Evolutionary conservation across 2,888 invertebrate species (phyloP).

Genomic region (Drosophila infuscata): DNA sequence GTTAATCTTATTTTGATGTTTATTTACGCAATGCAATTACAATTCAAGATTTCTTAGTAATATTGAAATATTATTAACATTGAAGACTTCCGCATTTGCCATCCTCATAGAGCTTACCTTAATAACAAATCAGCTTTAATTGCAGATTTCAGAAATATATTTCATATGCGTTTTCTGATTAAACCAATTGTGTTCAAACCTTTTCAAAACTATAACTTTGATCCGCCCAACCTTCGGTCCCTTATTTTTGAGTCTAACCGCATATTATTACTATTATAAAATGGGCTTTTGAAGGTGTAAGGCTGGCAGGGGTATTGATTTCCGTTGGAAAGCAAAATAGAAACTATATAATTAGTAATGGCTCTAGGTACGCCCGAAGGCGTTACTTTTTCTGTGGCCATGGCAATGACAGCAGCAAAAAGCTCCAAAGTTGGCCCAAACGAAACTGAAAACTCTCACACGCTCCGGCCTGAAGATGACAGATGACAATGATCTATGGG

Average conservation of each 20-base stretch:
- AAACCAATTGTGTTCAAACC: constrained; percentile 17
- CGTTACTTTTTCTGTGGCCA: constrained; percentile 50
- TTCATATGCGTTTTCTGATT: constrained; percentile 14
- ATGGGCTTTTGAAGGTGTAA: constrained; percentile 28
- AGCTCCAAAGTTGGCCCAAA: constrained; percentile 45
- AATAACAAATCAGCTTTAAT: constrained; percentile 27
- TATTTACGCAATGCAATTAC: background rate
- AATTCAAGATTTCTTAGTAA: background rate
- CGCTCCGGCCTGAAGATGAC: constrained; percentile 44
- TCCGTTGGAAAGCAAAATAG: constrained; percentile 65
- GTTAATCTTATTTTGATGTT: background rate
- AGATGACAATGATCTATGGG: constrained; percentile 72
- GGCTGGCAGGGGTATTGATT: constrained; percentile 45
- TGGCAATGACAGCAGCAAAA: constrained; percentile 21
- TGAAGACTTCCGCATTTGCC: constrained; percentile 37
- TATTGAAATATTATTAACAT: constrained; percentile 14
- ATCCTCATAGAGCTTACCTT: constrained; percentile 12
- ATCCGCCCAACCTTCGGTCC: constrained; percentile 37
- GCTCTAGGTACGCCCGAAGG: constrained; percentile 64
- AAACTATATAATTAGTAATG: constrained; percentile 70
- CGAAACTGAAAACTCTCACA: constrained; percentile 68
- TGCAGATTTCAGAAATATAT: constrained; percentile 25
- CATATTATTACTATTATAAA: constrained; percentile 40
- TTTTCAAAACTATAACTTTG: constrained; percentile 11
- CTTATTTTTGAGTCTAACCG: constrained; percentile 27